Base-by-base conservation (phyloP, 2,113 vertebrate species). In the Anseranas semipalmata region DNA sequence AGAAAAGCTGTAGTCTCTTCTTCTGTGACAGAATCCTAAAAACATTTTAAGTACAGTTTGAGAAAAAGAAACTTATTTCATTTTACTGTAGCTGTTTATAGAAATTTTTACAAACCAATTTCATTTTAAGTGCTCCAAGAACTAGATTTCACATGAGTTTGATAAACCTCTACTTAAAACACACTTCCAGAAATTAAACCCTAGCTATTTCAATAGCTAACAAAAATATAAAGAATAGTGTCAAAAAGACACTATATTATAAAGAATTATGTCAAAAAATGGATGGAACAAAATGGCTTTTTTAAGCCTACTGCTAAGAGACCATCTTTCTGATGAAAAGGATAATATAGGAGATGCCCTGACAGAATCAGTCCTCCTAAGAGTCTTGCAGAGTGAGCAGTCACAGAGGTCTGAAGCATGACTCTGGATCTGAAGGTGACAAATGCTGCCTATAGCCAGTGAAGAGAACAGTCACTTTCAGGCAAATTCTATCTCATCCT, bases 241-340 rank as follows among this genome's bases (percentile, higher is more conserved):
- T 25, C 4, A 82, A 85, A 75, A 50, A 50, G 48, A 50, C 48
- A 50, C 48, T 50, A 50, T 50, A 50, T 50, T 50, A 50, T 50
- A 50, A 25, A 50, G 5, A 3, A 1, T 72, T 87, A 10, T 37
- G 67, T 19, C 4, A 82, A 85, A 75, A 90, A 87, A 27, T 9
- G 9, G 6, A 62, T 21, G 2, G 27, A 87, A 20, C 10, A 58
- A 74, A 95, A 48, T 11, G 10, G 0, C 0, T 17, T 43, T 48
- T 68, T 82, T 55, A 45, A 85, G 46, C 25, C 10, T 59, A 17
- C 6, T 71, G 12, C 7, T 68, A 8, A 32, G 78, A 46, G 22
- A 5, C 19, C 0, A 15, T 35, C 20, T 22, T 60, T 35, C n/a
- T 60, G 1, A 28, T 58, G 37, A 32, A 53, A 79, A 76, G 7